Conservation (phyloP, 2,888 invertebrate genomes). For the Xestia c-nigrum region DNA sequence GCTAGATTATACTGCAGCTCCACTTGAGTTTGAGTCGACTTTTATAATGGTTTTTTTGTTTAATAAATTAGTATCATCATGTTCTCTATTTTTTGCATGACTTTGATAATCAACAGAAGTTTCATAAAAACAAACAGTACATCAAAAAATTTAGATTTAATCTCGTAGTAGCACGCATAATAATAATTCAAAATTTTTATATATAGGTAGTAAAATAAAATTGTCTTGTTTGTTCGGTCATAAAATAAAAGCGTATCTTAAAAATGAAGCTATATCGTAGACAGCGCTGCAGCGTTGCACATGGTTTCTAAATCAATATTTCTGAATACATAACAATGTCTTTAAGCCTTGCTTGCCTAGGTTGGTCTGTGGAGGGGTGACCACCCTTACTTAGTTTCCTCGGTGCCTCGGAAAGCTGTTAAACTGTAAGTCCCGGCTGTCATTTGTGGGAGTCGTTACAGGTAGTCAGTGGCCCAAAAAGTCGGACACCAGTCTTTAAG, state of each 20-base stretch:
- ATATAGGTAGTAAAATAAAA: no score
- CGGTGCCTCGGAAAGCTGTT: no score
- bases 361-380: no score
- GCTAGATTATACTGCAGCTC: constrained; percentile 14
- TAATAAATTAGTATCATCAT: not conserved
- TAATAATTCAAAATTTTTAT: not conserved
- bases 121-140: constrained; percentile 6
- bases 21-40: not conserved
- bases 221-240: not conserved
- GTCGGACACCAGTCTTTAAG: no score
- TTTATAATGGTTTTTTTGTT: constrained; percentile 9
- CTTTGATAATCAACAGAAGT: not conserved
- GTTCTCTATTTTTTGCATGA: not conserved
- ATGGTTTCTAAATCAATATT: no score
- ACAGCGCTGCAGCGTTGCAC: no score
- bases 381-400: no score
- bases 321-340: no score
- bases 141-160: not conserved
- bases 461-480: no score
- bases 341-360: no score
- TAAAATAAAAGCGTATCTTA: not conserved
- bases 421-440: no score
- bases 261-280: not conserved
- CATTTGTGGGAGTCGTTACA: no score
- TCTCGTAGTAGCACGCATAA: not conserved